Conservation (phyloP, 1,140 invertebrate species). For the Hirudo medicinalis region DNA sequence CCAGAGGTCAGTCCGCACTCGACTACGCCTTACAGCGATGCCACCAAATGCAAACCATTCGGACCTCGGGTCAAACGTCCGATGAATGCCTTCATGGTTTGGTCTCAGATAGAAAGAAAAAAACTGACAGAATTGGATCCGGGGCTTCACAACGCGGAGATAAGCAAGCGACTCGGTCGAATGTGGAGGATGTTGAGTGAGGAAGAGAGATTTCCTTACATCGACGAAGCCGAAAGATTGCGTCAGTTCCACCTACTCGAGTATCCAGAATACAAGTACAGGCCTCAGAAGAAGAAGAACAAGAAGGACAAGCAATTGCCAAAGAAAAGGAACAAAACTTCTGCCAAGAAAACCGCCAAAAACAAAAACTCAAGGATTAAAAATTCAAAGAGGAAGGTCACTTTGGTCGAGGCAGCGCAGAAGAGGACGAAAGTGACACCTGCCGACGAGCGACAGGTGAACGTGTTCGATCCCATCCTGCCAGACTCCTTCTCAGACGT, state of each 20-base stretch:
- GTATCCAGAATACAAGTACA: slow-evolving; percentile 93
- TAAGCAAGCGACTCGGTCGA: slow-evolving; percentile 92
- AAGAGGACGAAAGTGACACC: too few relatives aligned
- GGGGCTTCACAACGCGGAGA: slow-evolving; percentile 99
- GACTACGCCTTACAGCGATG: slow-evolving; percentile 83
- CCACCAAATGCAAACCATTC: slow-evolving; percentile 57
- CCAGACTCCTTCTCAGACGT: neutral
- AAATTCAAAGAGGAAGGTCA: neutral
- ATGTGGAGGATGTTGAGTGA: slow-evolving; percentile 97
- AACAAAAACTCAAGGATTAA: slow-evolving; percentile 1
- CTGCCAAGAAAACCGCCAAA: neutral
- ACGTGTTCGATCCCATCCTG: neutral
- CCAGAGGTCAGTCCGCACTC: slow-evolving; percentile 64
- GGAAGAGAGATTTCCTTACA: slow-evolving; percentile 92
- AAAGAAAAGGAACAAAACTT: neutral
- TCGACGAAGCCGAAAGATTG: slow-evolving; percentile 91
- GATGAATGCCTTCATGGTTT: slow-evolving; percentile 42
- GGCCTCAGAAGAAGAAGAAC: slow-evolving; percentile 32
- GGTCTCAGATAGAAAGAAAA: slow-evolving; percentile 65
- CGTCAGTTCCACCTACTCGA: slow-evolving; percentile 98
- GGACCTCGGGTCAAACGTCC: slow-evolving; percentile 48
- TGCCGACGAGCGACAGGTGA: neutral
- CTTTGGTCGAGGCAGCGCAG: too few relatives aligned
- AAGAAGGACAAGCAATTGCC: slow-evolving; percentile 1
- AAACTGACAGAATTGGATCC: slow-evolving; percentile 89